These are phyloP conservation scores for Orthosia gothica DNA, from an alignment of 2,888 invertebrate species.

Conservation along the genomic window DNA sequence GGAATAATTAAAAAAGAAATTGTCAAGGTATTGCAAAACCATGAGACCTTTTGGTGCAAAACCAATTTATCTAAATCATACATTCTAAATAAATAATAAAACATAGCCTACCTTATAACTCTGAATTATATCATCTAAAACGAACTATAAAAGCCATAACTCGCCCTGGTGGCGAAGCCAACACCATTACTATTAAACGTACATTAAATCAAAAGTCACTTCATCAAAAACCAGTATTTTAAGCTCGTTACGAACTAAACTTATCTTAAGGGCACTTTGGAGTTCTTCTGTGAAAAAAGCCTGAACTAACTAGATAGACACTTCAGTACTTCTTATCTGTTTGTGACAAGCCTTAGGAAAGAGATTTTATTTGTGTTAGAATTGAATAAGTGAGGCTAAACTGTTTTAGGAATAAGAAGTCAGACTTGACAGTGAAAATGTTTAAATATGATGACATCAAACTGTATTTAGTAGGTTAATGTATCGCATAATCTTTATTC, in stretches of 20 bases:
- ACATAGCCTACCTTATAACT: not conserved
- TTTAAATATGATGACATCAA: not conserved
- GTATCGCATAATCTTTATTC: not conserved
- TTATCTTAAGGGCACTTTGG: slow-evolving; percentile 49
- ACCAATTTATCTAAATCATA: not conserved
- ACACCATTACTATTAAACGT: slow-evolving; percentile 50
- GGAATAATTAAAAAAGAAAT: too few species aligned
- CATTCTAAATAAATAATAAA: not conserved
- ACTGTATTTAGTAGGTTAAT: too few species aligned
- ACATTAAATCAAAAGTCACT: slow-evolving; percentile 61
- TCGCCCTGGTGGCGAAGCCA: slow-evolving; percentile 9
- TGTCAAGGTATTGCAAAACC: not conserved
- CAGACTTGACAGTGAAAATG: not conserved
- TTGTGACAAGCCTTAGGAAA: slow-evolving; percentile 6
- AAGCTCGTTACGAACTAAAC: slow-evolving; percentile 46
- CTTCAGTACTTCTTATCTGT: slow-evolving; percentile 43
- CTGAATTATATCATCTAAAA: slow-evolving; percentile 20
- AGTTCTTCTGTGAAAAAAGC: slow-evolving; percentile 34
- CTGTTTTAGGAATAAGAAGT: not conserved
- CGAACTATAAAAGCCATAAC: slow-evolving; percentile 32
- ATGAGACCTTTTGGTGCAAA: not conserved
- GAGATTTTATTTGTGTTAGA: slow-evolving; percentile 5
- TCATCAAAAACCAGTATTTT: slow-evolving; percentile 56
- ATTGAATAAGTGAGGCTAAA: not conserved
- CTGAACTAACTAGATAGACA: slow-evolving; percentile 9